Evolutionary conservation across 2,888 invertebrate species (phyloP).

Genomic region (Neocrepidodera transversa): DNA sequence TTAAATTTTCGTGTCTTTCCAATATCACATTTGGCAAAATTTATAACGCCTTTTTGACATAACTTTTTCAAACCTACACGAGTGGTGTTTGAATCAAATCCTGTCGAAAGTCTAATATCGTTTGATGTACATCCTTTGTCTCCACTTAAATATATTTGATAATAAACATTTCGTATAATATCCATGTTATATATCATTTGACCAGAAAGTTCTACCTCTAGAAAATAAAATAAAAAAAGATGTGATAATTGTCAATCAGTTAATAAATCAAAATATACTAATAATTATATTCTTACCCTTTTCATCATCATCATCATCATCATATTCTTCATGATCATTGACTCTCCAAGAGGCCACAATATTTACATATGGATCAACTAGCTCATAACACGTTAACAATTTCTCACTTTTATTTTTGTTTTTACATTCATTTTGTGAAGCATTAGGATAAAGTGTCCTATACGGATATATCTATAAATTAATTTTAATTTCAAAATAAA

Average conservation of each 20-base stretch:
- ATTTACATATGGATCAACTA: constrained; percentile 66
- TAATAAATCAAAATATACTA: too few relatives aligned
- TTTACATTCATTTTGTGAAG: constrained; percentile 63
- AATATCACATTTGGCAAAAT: constrained; percentile 45
- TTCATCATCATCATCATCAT: constrained; percentile 48
- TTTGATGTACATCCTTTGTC: constrained; percentile 43
- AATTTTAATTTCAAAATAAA: too few relatives aligned
- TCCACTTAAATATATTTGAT: constrained; percentile 47
- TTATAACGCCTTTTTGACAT: constrained; percentile 42
- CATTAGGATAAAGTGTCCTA: constrained; percentile 66
- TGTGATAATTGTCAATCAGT: neutral
- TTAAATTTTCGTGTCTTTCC: constrained; percentile 49
- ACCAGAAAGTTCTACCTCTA: constrained; percentile 29
- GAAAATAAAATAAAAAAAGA: constrained; percentile 19
- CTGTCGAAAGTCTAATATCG: constrained; percentile 45
- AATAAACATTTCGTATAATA: constrained; percentile 46
- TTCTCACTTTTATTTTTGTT: constrained; percentile 63
- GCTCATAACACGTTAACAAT: constrained; percentile 62
- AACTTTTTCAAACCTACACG: constrained; percentile 48
- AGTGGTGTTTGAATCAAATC: constrained; percentile 47
- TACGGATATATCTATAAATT: constrained; percentile 61
- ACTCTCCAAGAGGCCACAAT: constrained; percentile 62
- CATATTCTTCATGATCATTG: constrained; percentile 58
- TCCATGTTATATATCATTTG: constrained; percentile 42
- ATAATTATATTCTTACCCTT: constrained; percentile 28